phyloP scores from a whole-genome alignment of 2,797 vertebrate genomes.

The Cuniculus paca region DNA sequence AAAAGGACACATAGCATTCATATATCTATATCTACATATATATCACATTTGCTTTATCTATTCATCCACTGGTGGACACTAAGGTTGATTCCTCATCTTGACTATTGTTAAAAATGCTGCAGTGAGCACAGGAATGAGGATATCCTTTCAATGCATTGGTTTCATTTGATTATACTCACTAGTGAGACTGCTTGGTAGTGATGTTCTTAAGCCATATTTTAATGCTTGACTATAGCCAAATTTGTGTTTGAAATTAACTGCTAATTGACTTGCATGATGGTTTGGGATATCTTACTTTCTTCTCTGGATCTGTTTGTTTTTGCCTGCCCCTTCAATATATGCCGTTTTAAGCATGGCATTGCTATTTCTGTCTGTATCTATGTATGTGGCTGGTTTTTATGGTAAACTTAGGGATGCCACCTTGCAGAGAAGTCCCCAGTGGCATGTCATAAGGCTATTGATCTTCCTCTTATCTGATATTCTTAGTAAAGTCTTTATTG shows the following conservation, averaged over 20 bases:
- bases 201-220: background rate
- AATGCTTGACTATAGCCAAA: background rate
- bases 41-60: background rate
- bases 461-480: background rate
- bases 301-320: background rate
- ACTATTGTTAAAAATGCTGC: background rate
- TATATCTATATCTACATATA: background rate
- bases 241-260: slow-evolving; percentile 22
- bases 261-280: background rate
- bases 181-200: background rate
- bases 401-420: background rate
- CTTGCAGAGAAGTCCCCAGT: background rate
- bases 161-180: background rate
- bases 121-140: background rate
- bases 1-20: background rate
- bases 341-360: background rate
- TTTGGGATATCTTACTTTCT: background rate
- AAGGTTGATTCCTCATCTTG: background rate
- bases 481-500: slow-evolving; percentile 15
- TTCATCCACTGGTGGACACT: background rate
- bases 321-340: background rate
- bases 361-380: background rate
- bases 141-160: background rate
- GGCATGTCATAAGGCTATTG: background rate
- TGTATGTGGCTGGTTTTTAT: background rate